These are phyloP conservation scores for Coleophora deauratella DNA, from an alignment of 2,888 invertebrate genomes.

Conservation along the genomic window DNA sequence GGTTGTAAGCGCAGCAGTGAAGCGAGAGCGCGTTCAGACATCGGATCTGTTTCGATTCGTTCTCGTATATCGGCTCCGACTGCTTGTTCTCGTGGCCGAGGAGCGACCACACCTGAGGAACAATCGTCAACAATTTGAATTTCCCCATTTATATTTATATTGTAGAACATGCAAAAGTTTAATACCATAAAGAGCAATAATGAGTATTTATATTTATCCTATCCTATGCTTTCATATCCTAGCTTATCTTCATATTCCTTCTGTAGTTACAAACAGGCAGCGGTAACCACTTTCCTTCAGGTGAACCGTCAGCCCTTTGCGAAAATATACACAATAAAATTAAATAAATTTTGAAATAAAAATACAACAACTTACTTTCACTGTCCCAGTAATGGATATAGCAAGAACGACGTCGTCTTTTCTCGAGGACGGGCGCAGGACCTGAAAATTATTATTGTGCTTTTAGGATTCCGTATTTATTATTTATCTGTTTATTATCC, in stretches of 20 bases:
- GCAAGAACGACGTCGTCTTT: constrained; percentile 97
- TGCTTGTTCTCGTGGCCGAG: constrained; percentile 90
- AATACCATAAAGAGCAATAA: no score
- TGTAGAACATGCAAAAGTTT: no score
- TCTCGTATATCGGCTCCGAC: constrained; percentile 92
- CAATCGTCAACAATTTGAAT: no score
- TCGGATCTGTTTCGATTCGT: constrained; percentile 97
- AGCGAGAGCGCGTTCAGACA: constrained; percentile 94
- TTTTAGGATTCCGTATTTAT: not conserved
- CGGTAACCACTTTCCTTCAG: no score
- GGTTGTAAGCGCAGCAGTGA: constrained; percentile 96
- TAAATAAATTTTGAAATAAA: no score
- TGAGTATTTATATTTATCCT: no score
- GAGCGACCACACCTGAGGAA: constrained; percentile 88
- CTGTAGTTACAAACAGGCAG: no score
- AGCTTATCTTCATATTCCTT: no score
- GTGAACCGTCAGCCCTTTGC: no score
- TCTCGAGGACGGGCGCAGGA: constrained; percentile 80
- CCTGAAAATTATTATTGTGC: constrained; percentile 58
- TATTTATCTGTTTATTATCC: not conserved
- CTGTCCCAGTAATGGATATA: constrained; percentile 95
- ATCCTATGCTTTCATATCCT: no score
- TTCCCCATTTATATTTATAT: no score
- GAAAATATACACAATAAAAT: no score
- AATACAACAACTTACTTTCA: constrained; percentile 76